These are phyloP conservation scores for Cinara cedri DNA, from an alignment of 2,888 invertebrate genomes.

Conservation along the genomic window DNA sequence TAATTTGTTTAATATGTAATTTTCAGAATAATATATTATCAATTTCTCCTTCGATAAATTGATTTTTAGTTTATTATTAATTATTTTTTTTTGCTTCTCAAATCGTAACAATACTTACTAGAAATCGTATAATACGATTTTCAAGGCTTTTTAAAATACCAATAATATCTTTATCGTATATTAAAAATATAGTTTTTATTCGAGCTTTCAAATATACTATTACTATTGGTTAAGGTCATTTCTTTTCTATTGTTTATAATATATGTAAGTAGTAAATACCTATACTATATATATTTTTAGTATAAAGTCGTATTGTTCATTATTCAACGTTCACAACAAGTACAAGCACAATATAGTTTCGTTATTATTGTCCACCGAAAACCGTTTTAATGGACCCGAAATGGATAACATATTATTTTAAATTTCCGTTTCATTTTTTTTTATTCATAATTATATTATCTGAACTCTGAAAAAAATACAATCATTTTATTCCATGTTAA, in stretches of 20 bases:
- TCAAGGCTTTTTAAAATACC: neutral
- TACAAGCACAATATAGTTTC: too few species aligned
- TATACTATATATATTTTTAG: neutral
- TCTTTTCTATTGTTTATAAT: slow-evolving; percentile 20
- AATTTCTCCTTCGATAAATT: neutral
- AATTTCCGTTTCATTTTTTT: neutral
- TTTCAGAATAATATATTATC: too few species aligned
- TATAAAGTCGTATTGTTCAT: neutral
- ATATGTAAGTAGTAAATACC: neutral
- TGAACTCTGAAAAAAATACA: too few species aligned
- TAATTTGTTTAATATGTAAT: too few species aligned
- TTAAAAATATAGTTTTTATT: neutral
- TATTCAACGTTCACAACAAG: slow-evolving; percentile 17
- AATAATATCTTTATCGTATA: neutral
- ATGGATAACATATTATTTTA: neutral
- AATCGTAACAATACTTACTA: neutral
- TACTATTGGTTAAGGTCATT: slow-evolving; percentile 20
- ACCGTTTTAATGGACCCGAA: slow-evolving; percentile 18
- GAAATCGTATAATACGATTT: neutral
- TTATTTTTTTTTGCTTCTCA: too few species aligned
- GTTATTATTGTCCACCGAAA: neutral
- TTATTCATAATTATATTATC: neutral
- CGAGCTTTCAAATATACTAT: neutral
- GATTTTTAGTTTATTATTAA: too few species aligned
- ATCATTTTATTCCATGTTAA: neutral